Evolutionary conservation across 2,888 invertebrate species (phyloP), one percentile per base, ranked within the genome.

Genomic region (Hypolimnas misippus): DNA sequence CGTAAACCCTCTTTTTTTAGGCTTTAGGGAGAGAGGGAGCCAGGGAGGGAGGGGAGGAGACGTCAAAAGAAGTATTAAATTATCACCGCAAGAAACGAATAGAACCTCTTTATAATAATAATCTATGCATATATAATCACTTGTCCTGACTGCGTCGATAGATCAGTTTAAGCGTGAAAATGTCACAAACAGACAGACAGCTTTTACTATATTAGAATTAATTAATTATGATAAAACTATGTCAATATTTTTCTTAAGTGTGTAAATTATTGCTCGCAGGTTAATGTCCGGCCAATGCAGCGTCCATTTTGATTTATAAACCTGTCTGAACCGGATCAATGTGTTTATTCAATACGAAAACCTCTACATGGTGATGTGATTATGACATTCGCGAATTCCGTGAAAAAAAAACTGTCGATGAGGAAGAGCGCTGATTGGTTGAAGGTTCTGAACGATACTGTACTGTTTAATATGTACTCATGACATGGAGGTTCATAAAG

Each of bases 271-370:
- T 7, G 7, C 4, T 25, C 31, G n/a, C 29, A 31, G 55, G 44
- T 16, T 44, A 55, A 44, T 31, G 44, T 4, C 55, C 55, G 31
- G 10, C 14, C 17, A 16, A 42, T 54, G 54, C 40, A 55, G 29
- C 44, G 42, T 10, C 14, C 31, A 10, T 8, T 17, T 55, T 44
- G 55, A 55, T 55, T 29, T 55, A 55, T 29, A 16, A 19, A 29
- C 46, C 44, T 3, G 56, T 5, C 17, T 3, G 12, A 56, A 50
- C 51, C 55, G 51, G 61, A 50, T 51, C 61, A 51, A 51, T 50
- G 42, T 50, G 33, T 56, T 33, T 51, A 51, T 56, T 51, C 56
- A 56, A 62, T 55, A 56, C 50, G 42, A 49, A 49, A 49, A 49
- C 51, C 55, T 51, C 51, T 50, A 55, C 53, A 54, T 35, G 44